A percentile compares a stretch with the other conserved stretches of the same genome.
Conservation (phyloP, 2,113 vertebrate species). For the Vulpes lagopus region DNA sequence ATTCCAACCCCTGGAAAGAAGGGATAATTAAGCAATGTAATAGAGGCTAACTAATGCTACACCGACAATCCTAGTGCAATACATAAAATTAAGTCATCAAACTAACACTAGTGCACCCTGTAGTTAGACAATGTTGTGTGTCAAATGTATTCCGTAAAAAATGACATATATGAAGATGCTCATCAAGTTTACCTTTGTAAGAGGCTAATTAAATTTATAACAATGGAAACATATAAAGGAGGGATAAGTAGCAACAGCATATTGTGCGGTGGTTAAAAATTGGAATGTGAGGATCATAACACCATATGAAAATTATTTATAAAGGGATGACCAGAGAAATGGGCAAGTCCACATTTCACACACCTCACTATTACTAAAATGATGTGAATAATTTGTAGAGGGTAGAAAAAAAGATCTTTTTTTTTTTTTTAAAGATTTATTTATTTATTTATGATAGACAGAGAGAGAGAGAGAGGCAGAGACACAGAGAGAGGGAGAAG, state of each 20-base stretch:
- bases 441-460: too few species aligned
- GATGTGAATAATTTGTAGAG: not conserved
- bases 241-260: not conserved
- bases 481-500: too few species aligned
- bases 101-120: not conserved
- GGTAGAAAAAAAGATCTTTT: not conserved
- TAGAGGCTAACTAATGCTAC: not conserved
- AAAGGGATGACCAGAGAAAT: not conserved
- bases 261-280: not conserved
- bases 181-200: not conserved
- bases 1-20: not conserved
- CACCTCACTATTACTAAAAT: not conserved
- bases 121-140: not conserved
- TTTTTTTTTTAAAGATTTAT: too few species aligned
- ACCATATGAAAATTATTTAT: not conserved
- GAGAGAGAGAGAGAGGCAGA: too few species aligned
- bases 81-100: not conserved
- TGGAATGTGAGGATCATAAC: not conserved
- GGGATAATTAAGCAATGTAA: not conserved
- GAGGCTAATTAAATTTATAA: not conserved
- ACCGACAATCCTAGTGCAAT: not conserved
- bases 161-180: too few species aligned
- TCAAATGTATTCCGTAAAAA: not conserved
- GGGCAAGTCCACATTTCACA: not conserved
- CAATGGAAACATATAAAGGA: not conserved